phyloP scores from a whole-genome alignment of 2,113 vertebrate species.

The Vulpes vulpes region DNA sequence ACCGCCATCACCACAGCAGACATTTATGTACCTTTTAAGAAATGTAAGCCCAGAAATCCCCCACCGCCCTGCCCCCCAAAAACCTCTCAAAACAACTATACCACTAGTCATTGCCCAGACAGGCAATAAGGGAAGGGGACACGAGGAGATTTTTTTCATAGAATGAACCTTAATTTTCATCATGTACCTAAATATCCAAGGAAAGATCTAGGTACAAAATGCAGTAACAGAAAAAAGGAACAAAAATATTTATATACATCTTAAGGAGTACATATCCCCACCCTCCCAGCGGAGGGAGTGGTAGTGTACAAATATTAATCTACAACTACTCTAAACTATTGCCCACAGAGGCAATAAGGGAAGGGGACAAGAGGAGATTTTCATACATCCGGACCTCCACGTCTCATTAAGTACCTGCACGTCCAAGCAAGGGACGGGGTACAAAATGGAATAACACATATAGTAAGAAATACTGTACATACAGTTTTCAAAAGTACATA shows the following conservation, averaged over 20 bases:
- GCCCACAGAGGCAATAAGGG: slow-evolving; percentile 63
- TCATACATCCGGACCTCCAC: slow-evolving; percentile 74
- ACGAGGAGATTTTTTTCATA: slow-evolving; percentile 73
- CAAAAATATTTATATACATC: slow-evolving; percentile 69
- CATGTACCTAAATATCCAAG: slow-evolving; percentile 63
- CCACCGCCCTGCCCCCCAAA: not conserved
- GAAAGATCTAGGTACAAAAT: slow-evolving; percentile 73
- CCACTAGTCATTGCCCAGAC: slow-evolving; percentile 59
- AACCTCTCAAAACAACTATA: not conserved
- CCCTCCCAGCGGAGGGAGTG: not conserved
- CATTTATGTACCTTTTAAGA: not conserved
- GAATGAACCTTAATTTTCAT: slow-evolving; percentile 79
- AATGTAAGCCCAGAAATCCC: slow-evolving; percentile 23
- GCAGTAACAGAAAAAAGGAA: slow-evolving; percentile 44
- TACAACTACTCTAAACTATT: slow-evolving; percentile 49
- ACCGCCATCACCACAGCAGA: not conserved
- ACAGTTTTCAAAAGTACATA: slow-evolving; percentile 42
- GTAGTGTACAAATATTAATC: not conserved
- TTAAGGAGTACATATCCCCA: slow-evolving; percentile 45
- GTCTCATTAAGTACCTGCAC: slow-evolving; percentile 9
- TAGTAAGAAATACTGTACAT: slow-evolving; percentile 35
- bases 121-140: slow-evolving; percentile 72
- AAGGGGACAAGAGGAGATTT: slow-evolving; percentile 66
- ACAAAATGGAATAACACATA: slow-evolving; percentile 55
- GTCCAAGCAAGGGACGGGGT: slow-evolving; percentile 32